These are phyloP conservation scores for Heliconius ethilla DNA, from an alignment of 2,888 invertebrate genomes.

Conservation along the genomic window DNA sequence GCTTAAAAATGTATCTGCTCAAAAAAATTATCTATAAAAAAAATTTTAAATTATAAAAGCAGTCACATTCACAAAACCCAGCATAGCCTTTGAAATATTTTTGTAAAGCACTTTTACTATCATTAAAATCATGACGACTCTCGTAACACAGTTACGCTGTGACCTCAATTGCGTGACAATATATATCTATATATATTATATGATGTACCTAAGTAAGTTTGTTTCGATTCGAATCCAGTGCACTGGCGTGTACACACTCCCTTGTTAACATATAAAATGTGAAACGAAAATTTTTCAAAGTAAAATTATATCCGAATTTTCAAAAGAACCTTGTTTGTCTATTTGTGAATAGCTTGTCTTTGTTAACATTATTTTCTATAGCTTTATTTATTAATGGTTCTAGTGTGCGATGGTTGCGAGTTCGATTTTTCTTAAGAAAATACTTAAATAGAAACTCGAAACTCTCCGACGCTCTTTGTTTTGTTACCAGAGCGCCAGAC, in stretches of 20 bases:
- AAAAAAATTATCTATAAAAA: no score
- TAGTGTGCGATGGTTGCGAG: not conserved
- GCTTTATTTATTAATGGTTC: not conserved
- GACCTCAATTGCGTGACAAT: slow-evolving; percentile 12
- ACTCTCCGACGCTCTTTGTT: no score
- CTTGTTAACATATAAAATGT: slow-evolving; percentile 10
- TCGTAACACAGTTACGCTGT: slow-evolving; percentile 6
- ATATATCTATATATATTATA: not conserved
- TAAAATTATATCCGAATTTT: not conserved
- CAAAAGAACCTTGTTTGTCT: not conserved
- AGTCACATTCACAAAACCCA: no score
- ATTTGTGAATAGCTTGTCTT: not conserved
- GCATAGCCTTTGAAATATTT: slow-evolving; percentile 1
- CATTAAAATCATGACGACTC: slow-evolving; percentile 8
- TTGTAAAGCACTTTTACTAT: not conserved
- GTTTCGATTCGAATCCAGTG: slow-evolving; percentile 6
- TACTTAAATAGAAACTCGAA: no score
- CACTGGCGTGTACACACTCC: not conserved
- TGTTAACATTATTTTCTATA: not conserved
- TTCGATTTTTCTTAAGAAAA: no score
- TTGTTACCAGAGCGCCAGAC: no score
- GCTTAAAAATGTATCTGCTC: no score
- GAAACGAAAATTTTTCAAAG: not conserved
- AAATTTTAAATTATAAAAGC: no score
- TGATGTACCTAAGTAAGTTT: not conserved